Conservation (phyloP, 2,888 invertebrate species). For the Charanyca ferruginea region DNA sequence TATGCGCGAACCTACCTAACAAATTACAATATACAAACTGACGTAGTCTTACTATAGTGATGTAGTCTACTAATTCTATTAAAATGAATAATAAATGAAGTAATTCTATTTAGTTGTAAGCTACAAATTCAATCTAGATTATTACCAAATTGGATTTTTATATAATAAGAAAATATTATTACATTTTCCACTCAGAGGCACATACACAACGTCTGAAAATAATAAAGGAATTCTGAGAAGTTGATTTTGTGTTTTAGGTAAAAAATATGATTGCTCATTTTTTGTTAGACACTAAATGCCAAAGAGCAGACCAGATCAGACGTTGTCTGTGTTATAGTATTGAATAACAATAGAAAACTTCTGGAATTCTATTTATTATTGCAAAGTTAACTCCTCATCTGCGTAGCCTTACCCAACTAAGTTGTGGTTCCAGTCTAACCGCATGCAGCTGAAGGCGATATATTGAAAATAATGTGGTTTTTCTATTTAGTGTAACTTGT, state of each 20-base stretch:
- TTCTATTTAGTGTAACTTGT: too few species aligned
- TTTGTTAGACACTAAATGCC: neutral
- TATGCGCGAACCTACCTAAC: neutral
- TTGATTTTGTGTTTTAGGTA: neutral
- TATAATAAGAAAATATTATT: slow-evolving; percentile 28
- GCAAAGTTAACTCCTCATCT: too few species aligned
- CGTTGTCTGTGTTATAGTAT: too few species aligned
- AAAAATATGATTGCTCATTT: neutral
- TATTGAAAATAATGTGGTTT: too few species aligned
- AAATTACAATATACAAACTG: slow-evolving; percentile 16
- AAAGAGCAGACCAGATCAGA: neutral
- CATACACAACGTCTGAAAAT: neutral
- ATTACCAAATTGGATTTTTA: slow-evolving; percentile 35
- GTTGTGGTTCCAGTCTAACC: too few species aligned
- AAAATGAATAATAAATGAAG: slow-evolving; percentile 36
- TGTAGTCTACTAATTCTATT: slow-evolving; percentile 43
- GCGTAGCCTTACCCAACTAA: too few species aligned
- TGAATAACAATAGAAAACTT: too few species aligned
- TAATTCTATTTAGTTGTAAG: slow-evolving; percentile 39
- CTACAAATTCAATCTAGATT: slow-evolving; percentile 28
- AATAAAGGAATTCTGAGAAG: neutral
- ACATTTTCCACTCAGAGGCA: slow-evolving; percentile 25
- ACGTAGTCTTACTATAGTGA: slow-evolving; percentile 8
- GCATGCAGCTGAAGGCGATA: too few species aligned
- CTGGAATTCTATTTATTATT: too few species aligned